Conservation (phyloP, 2,797 vertebrate species). For the Sebastes elongatus region DNA sequence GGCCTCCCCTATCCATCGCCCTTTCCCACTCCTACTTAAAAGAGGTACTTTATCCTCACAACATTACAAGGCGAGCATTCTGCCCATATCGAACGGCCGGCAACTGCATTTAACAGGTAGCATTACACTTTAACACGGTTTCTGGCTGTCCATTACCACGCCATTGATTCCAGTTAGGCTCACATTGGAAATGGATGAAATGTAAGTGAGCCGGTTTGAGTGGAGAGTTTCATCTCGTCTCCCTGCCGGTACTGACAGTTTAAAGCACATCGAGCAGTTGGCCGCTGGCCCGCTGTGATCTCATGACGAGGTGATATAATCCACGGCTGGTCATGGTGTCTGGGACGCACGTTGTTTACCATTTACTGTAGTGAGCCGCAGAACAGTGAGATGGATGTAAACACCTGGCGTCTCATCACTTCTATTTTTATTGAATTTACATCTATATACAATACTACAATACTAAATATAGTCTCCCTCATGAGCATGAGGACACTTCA, state of each 20-base stretch:
- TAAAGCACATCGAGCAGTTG: constrained; percentile 35
- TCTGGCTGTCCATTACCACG: constrained; percentile 60
- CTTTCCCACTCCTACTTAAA: constrained; percentile 10
- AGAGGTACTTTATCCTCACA: constrained; percentile 17
- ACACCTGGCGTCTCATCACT: not conserved
- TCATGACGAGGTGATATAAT: constrained; percentile 66
- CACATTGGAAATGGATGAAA: constrained; percentile 59
- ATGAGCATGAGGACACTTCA: not conserved
- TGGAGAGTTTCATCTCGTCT: constrained; percentile 40
- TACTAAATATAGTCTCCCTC: not conserved
- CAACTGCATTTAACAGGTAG: constrained; percentile 65
- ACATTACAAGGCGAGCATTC: constrained; percentile 22
- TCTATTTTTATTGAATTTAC: constrained; percentile 2
- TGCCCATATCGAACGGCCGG: constrained; percentile 31
- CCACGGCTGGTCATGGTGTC: constrained; percentile 53
- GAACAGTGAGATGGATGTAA: constrained; percentile 23
- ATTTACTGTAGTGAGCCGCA: not conserved
- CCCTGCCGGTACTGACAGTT: constrained; percentile 15
- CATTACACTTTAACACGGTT: constrained; percentile 65
- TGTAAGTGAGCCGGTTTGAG: constrained; percentile 42
- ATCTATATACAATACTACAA: not conserved
- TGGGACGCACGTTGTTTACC: constrained; percentile 57
- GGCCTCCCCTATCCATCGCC: not conserved
- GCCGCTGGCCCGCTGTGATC: constrained; percentile 53
- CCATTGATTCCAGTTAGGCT: constrained; percentile 67